These are phyloP conservation scores for Sesamia nonagrioides DNA, from an alignment of 1,140 invertebrate genomes.

Conservation along the genomic window DNA sequence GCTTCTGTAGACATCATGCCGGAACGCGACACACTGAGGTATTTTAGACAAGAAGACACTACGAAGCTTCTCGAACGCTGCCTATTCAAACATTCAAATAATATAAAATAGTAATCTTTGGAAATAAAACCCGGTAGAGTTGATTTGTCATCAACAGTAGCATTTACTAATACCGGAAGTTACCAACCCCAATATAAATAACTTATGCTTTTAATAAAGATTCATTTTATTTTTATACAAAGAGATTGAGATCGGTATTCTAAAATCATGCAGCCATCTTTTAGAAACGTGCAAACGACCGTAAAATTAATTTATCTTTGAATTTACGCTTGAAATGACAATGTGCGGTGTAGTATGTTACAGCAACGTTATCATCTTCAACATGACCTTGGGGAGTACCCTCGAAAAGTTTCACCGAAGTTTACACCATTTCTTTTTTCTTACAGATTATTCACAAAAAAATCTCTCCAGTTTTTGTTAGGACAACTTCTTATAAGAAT, in stretches of 20 bases:
- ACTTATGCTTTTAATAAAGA: too few relatives aligned
- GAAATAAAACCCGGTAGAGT: too few relatives aligned
- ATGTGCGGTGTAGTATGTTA: constrained; percentile 5
- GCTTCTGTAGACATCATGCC: too few relatives aligned
- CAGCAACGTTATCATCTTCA: constrained; percentile 26
- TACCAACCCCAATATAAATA: too few relatives aligned
- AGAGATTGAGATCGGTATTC: neutral
- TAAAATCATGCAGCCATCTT: neutral
- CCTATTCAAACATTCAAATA: too few relatives aligned
- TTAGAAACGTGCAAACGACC: neutral
- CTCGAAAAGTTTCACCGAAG: neutral
- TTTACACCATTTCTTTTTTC: neutral
- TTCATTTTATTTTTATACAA: too few relatives aligned
- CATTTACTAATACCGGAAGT: too few relatives aligned
- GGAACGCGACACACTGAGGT: too few relatives aligned
- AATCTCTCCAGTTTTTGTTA: neutral
- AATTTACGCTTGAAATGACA: constrained; percentile 10
- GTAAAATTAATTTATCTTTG: neutral
- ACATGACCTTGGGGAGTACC: constrained; percentile 19
- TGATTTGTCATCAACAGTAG: too few relatives aligned
- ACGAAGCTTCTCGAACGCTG: too few relatives aligned
- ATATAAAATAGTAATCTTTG: too few relatives aligned
- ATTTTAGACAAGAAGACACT: too few relatives aligned
- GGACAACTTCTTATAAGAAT: neutral
- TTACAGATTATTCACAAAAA: neutral